Base-by-base conservation (phyloP, 1,140 invertebrate species). In the Ceratina australensis region DNA sequence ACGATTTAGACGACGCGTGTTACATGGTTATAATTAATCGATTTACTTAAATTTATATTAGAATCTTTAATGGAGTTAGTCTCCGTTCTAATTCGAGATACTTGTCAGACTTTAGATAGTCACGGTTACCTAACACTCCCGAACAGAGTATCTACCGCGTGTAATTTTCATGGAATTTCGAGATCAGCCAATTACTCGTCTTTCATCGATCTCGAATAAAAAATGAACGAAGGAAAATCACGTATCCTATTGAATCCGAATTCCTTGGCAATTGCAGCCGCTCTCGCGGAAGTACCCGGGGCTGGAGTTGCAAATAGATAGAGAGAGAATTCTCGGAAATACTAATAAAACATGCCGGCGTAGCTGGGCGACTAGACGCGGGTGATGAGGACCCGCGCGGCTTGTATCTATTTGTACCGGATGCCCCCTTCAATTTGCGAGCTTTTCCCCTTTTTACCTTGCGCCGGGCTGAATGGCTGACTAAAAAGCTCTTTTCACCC, bases 401-500 rank as follows among this genome's bases (percentile, higher is more conserved):
- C 33, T 7, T n/a, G 33, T 50, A 50, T 76, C 54, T 52, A 69
- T 76, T 68, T n/a, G 26, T 26, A 64, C 52, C 22, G 16, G 20
- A 28, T 67, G 18, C n/a, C 52, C 54, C 54, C 65, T 60, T 50
- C 73, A 69, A 76, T 76, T 60, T 47, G 24, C 26, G 49, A 18
- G 72, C 28, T 66, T n/a, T 54, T 57, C 57, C 10, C 24, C n/a
- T 64, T 64, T 73, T 24, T 5, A 26, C 28, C 5, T 64, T 61
- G 57, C 24, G 26, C 50, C 60, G 59, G 33, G 1, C 22, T 72
- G 59, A 72, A 78, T 72, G 54, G 50, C n/a, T 2, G n/a, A 18
- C 52, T 78, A 56, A 78, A 72, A 72, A 78, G 76, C 57, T 42
- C 76, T 78, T 78, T 78, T 78, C 76, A 72, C 59, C 1, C 16